A percentile compares a stretch with the other conserved stretches of the same genome.
Evolutionary conservation across 2,113 vertebrate species (phyloP).

Genomic region (Danionella cerebrum): DNA sequence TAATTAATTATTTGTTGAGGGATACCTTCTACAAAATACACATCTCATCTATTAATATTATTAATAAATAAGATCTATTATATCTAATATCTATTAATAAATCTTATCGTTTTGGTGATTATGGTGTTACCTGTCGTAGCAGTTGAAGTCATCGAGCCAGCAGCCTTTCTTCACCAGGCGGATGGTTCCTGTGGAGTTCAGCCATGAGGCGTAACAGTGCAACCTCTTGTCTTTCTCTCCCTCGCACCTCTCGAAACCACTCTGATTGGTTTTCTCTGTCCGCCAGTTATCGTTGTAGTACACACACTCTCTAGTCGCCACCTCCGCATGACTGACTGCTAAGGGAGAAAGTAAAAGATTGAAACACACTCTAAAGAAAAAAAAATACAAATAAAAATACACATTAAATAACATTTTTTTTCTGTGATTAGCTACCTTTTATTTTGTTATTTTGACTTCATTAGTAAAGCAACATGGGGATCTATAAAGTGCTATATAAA

Average conservation of each 20-base stretch:
- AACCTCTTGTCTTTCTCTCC: conserved; percentile 93
- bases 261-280: conserved; percentile 90
- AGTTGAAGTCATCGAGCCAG: conserved; percentile 98
- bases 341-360: conserved; percentile 6
- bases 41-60: too few relatives aligned
- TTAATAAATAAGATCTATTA: too few relatives aligned
- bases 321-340: conserved; percentile 85
- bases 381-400: too few relatives aligned
- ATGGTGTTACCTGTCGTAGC: conserved; percentile 82
- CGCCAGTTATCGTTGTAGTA: conserved; percentile 98
- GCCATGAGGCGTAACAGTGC: conserved; percentile 96
- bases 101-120: too few relatives aligned
- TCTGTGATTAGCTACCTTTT: too few relatives aligned
- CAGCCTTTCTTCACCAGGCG: conserved; percentile 97
- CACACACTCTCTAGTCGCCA: conserved; percentile 85
- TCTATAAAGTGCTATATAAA: too few relatives aligned
- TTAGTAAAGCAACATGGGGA: not conserved
- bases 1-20: too few relatives aligned
- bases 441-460: too few relatives aligned
- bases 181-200: conserved; percentile 91
- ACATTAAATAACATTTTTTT: too few relatives aligned
- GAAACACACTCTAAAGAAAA: too few relatives aligned
- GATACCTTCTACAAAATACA: too few relatives aligned
- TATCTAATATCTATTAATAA: too few relatives aligned
- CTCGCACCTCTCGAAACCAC: conserved; percentile 88